Conservation (phyloP, 92 coral and sea anemone species). For the Bergia puertoricense region DNA sequence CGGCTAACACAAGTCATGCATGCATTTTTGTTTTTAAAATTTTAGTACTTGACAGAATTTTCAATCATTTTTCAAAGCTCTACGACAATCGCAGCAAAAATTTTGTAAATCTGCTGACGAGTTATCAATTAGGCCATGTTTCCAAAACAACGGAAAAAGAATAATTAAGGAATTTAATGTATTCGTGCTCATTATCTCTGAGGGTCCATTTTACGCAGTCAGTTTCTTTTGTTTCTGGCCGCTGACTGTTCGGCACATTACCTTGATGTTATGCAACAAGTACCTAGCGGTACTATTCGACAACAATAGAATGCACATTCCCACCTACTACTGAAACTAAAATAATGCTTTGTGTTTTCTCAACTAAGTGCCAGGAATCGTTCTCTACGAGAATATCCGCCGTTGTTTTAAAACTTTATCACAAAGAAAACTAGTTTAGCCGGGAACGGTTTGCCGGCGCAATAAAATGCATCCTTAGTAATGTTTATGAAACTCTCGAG, state of each 20-base stretch:
- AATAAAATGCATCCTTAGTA: background rate
- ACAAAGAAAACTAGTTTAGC: background rate
- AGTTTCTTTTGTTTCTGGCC: background rate
- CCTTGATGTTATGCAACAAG: background rate
- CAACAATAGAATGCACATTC: background rate
- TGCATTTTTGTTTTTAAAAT: no score
- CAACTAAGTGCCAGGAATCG: background rate
- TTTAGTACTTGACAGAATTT: no score
- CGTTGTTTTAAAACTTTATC: background rate
- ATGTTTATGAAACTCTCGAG: slow-evolving; percentile 29
- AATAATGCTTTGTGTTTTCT: slow-evolving; percentile 11
- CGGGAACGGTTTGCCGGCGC: background rate
- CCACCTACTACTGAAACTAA: background rate
- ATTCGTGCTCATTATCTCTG: no score
- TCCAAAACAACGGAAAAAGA: no score
- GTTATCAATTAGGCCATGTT: no score
- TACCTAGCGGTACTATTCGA: background rate
- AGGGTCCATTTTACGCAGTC: background rate
- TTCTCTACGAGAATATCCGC: background rate
- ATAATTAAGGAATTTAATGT: no score
- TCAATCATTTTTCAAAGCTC: no score
- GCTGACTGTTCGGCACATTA: no score
- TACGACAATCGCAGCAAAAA: no score
- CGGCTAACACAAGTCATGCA: no score
- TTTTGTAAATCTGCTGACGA: no score